Evolutionary conservation across 2,797 vertebrate species (phyloP), one percentile per base, ranked within the genome.

Genomic region (Eulemur mongoz): DNA sequence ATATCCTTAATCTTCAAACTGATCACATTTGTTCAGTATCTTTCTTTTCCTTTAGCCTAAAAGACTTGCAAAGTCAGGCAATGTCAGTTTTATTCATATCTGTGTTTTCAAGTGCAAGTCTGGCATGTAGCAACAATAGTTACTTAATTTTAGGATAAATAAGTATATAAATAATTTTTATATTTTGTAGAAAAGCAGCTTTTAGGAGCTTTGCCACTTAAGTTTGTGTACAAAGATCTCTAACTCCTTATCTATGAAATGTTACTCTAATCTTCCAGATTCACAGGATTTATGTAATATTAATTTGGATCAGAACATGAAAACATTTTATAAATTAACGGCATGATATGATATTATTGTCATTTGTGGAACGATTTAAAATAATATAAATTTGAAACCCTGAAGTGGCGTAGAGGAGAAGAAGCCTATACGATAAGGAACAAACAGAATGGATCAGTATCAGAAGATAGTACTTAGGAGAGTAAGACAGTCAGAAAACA

Each of bases 121-220:
- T 86, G 52, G 11, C 76, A 38, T 75, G 57, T 35, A 27, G 27
- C 25, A 87, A 78, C 25, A 91, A 6, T 81, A n/a, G 20, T 79
- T 85, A 78, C 32, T 96, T 85, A 88, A 82, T 76, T 89, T 88
- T 82, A 78, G 27, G 92, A 80, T n/a, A 73, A 73, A 82, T 48
- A 38, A 72, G 27, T 45, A 30, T 25, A 27, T 65, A 14, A 43
- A 35, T 80, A 13, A 38, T 72, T 38, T 59, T 3, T 48, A 18
- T 27, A 73, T 95, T 85, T 93, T 78, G 17, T 38, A 85, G 61
- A 82, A 76, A 67, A 94, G 32, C 23, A 70, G 27, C 8, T 61
- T 76, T 93, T 87, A 63, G 20, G 30, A 94, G n/a, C 6, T 89
- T 93, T 70, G 12, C 25, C 8, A 25, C 22, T 70, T 91, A 59